A percentile compares a stretch with the other conserved stretches of the same genome.
phyloP scores from a whole-genome alignment of 2,797 vertebrate species.

The Crenichthys baileyi region DNA sequence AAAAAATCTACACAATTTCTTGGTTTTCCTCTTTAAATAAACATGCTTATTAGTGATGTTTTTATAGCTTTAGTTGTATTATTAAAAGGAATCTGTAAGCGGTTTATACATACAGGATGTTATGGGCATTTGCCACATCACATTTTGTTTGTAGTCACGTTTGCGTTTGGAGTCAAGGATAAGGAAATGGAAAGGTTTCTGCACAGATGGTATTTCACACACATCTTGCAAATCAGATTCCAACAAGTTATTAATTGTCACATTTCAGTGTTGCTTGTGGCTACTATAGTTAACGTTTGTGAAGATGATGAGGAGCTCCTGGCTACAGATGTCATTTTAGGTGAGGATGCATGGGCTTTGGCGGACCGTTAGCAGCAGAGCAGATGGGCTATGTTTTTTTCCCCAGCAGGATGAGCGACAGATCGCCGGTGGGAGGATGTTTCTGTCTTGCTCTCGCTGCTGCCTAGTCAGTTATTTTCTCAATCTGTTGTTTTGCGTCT shows the following conservation, averaged over 20 bases:
- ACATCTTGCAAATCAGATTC: conserved; percentile 16
- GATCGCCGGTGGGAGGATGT: conserved; percentile 63
- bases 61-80: neutral
- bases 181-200: conserved; percentile 1
- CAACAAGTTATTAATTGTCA: conserved; percentile 28
- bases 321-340: conserved; percentile 19
- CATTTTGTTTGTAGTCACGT: neutral
- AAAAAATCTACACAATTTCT: neutral
- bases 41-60: neutral
- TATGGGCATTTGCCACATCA: neutral
- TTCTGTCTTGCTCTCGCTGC: conserved; percentile 45
- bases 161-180: neutral
- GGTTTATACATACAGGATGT: neutral
- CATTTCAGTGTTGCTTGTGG: neutral
- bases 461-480: conserved; percentile 57
- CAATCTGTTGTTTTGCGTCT: conserved; percentile 60
- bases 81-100: neutral
- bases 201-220: conserved; percentile 32
- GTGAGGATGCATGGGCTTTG: conserved; percentile 46
- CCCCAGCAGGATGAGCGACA: conserved; percentile 48
- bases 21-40: neutral
- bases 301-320: conserved; percentile 26
- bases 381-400: conserved; percentile 58
- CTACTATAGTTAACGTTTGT: neutral
- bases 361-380: conserved; percentile 25